Base-by-base conservation (phyloP, 1,140 invertebrate genomes). In the Rhyzopertha dominica region DNA sequence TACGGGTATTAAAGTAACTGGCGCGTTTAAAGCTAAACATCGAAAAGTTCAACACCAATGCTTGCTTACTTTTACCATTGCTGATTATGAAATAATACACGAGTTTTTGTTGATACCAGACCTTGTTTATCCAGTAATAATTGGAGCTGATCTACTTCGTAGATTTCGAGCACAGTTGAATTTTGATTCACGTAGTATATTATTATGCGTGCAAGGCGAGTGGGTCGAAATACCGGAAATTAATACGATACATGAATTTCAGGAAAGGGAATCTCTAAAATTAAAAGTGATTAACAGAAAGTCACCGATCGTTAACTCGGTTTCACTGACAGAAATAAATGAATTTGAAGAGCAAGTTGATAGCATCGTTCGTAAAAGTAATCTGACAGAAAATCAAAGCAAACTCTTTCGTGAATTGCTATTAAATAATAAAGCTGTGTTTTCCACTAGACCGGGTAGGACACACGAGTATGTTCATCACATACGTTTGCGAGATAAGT, bases 21-120 rank as follows among this genome's bases (percentile, higher is more conserved):
- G 22, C 4, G 36, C 19, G 2, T 24, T 23, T 22, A 38, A 38
- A 38, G n/a, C 17, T n/a, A 38, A 38, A 38, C 17, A 36, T 19
- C n/a, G 13, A 10, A 5, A 18, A 2, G 32, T 35, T 12, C 4
- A 10, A 26, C 32, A 35, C 10, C 13, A 35, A 17, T 36, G 16
- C 8, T 36, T 36, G 3, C 7, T 36, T 16, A 19, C 34, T 3
- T 19, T 36, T 36, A 19, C 34, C 8, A 36, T 36, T 20, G 18
- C 18, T 19, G 17, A 36, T 19, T 36, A 16, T 36, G 18, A 7
- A 19, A 19, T 36, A 9, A 12, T 12, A 12, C 22, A 16, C 2
- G 34, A 36, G 22, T 36, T 36, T 36, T 36, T 36, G 4, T 10
- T 10, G 22, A 17, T 16, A 19, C 4, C 34, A n/a, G 34, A 35